phyloP scores from a whole-genome alignment of 1,140 invertebrate genomes.

The Pissodes strobi region DNA sequence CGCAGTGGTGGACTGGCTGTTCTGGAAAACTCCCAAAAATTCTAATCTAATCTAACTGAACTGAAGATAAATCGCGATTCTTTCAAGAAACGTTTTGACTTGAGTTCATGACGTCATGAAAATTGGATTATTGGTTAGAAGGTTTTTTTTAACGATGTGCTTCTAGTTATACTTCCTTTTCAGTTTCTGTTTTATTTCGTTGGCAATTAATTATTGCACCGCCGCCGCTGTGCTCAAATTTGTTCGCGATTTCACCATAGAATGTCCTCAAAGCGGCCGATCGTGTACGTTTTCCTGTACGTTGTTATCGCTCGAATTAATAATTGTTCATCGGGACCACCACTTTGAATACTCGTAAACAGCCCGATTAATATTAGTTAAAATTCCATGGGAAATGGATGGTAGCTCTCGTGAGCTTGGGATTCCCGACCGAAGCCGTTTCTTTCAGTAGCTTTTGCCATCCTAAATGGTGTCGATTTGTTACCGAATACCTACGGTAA shows the following conservation, averaged over 20 bases:
- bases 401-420: constrained; percentile 17
- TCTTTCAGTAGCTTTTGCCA: constrained; percentile 23
- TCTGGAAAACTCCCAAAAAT: too few relatives aligned
- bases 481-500: not conserved
- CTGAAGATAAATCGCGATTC: too few relatives aligned
- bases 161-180: too few relatives aligned
- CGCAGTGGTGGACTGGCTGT: too few relatives aligned
- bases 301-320: constrained; percentile 22
- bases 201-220: too few relatives aligned
- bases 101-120: too few relatives aligned
- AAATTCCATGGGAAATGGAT: constrained; percentile 24
- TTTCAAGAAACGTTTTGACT: too few relatives aligned
- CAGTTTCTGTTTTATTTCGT: too few relatives aligned
- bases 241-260: constrained; percentile 10
- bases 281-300: constrained; percentile 15
- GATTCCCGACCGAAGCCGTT: constrained; percentile 23
- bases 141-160: too few relatives aligned
- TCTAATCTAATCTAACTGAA: too few relatives aligned
- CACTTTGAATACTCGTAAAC: constrained; percentile 7
- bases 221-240: constrained; percentile 12
- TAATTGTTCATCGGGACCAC: constrained; percentile 20
- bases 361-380: constrained; percentile 24
- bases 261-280: constrained; percentile 21
- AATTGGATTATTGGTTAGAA: too few relatives aligned
- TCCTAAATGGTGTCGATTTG: constrained; percentile 12